Evolutionary conservation across 2,113 vertebrate genomes (phyloP).

Genomic region (Rhinoptilus africanus): DNA sequence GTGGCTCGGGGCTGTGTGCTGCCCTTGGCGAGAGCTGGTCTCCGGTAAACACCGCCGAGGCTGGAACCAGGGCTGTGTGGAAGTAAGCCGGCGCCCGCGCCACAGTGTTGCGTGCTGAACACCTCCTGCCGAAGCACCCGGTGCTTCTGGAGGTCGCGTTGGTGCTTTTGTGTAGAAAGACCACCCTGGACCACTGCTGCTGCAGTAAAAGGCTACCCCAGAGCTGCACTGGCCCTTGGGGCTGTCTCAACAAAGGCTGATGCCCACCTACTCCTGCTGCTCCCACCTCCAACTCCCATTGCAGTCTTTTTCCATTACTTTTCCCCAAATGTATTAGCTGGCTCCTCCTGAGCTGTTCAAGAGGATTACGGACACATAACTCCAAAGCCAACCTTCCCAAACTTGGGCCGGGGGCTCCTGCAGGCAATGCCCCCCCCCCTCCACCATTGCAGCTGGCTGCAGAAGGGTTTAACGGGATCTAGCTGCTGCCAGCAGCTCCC

Average conservation of each 20-base stretch:
- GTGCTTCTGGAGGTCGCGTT: fast-evolving
- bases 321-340: not conserved
- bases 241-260: no score
- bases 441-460: not conserved
- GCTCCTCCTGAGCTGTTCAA: not conserved
- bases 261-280: not conserved
- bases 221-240: fast-evolving
- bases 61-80: not conserved
- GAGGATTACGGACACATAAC: not conserved
- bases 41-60: not conserved
- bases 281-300: not conserved
- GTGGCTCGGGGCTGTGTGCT: fast-evolving
- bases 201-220: no score
- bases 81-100: no score
- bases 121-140: not conserved
- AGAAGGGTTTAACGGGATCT: not conserved
- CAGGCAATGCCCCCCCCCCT: not conserved
- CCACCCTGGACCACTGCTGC: not conserved
- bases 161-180: not conserved
- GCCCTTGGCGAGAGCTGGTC: not conserved
- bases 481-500: not conserved
- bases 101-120: fast-evolving
- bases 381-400: not conserved
- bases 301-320: not conserved
- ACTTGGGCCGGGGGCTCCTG: not conserved